phyloP scores from a whole-genome alignment of 2,888 invertebrate species.

The Cheilosia variabilis region DNA sequence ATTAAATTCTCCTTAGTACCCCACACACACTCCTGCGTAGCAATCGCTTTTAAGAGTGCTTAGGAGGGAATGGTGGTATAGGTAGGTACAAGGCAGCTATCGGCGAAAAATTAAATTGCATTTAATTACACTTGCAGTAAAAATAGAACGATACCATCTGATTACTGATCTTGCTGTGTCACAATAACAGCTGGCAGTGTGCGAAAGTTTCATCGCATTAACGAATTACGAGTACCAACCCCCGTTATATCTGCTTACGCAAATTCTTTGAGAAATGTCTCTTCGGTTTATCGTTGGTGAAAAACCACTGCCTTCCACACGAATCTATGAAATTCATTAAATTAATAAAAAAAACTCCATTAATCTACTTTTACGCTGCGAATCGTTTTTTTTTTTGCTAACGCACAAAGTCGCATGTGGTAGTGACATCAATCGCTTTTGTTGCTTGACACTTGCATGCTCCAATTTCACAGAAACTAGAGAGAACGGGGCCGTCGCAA shows the following conservation, averaged over 20 bases:
- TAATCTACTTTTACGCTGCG: constrained; percentile 43
- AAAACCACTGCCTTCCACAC: constrained; percentile 20
- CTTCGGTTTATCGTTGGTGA: background rate
- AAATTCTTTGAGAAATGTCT: constrained; percentile 13
- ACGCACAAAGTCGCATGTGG: constrained; percentile 27
- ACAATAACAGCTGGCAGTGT: background rate
- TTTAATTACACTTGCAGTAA: background rate
- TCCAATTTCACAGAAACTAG: constrained; percentile 45
- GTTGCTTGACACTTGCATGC: constrained; percentile 52
- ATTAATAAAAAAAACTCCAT: constrained; percentile 29
- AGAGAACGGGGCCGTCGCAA: background rate
- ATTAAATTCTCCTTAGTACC: too few relatives aligned
- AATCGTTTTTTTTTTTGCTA: constrained; percentile 11
- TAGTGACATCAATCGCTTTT: constrained; percentile 41
- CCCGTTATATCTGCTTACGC: background rate
- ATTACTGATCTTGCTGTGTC: constrained; percentile 11
- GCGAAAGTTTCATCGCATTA: background rate
- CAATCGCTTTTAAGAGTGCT: too few relatives aligned
- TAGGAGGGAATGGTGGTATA: too few relatives aligned
- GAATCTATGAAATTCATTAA: constrained; percentile 47
- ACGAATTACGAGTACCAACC: too few relatives aligned
- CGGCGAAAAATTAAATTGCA: constrained; percentile 4
- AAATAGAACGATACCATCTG: constrained; percentile 18
- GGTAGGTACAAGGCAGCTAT: background rate
- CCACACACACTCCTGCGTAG: too few relatives aligned